Conservation (phyloP, 2,888 invertebrate genomes). For the Spilosoma lubricipeda region DNA sequence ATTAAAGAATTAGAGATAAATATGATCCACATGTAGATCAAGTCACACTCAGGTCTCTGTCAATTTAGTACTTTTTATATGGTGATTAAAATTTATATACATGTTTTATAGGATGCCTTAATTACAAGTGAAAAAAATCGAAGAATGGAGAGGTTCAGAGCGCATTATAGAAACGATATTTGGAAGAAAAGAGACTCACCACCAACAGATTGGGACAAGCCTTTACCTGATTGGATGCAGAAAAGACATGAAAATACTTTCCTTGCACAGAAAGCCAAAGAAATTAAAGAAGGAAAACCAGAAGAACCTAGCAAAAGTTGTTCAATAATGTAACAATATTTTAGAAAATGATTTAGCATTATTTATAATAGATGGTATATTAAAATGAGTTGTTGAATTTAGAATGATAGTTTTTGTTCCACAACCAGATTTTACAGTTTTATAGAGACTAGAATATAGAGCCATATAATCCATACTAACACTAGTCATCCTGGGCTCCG, state of each 20-base stretch:
- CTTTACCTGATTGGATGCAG: conserved; percentile 91
- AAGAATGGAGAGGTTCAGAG: conserved; percentile 87
- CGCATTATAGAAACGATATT: conserved; percentile 90
- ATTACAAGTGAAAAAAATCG: conserved; percentile 90
- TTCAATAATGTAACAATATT: conserved; percentile 70
- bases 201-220: conserved; percentile 93
- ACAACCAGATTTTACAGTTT: neutral
- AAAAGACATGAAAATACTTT: conserved; percentile 89
- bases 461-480: no score
- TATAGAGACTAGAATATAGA: no score
- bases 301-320: conserved; percentile 64
- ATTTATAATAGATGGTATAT: conserved; percentile 24
- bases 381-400: conserved; percentile 21
- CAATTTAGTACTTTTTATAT: neutral
- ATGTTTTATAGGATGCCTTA: conserved; percentile 83
- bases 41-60: neutral
- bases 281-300: conserved; percentile 79
- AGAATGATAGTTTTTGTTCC: neutral
- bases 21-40: no score
- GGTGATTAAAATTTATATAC: neutral
- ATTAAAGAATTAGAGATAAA: no score
- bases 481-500: no score
- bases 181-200: conserved; percentile 93
- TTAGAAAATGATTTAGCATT: conserved; percentile 34
- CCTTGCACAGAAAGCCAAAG: conserved; percentile 88